Conservation (phyloP, 2,797 vertebrate species). For the Mus caroli region DNA sequence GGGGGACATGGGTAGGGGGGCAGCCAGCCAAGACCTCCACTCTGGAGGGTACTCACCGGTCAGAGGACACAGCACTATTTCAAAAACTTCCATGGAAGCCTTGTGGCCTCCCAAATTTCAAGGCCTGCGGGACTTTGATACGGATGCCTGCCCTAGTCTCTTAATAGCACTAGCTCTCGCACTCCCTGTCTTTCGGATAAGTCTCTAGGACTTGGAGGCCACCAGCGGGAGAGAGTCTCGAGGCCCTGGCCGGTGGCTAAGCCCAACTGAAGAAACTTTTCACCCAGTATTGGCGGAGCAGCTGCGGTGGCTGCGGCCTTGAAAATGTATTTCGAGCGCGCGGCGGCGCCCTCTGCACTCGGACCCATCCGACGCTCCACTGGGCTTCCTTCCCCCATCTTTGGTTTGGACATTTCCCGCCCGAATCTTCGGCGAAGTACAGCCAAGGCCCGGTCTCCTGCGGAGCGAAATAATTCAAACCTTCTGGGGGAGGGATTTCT, state of each 20-base stretch:
- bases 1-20: background rate
- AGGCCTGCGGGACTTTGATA: background rate
- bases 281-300: conserved; percentile 12
- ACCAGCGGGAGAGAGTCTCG: background rate
- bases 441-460: conserved; percentile 53
- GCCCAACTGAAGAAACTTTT: background rate
- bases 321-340: conserved; percentile 62
- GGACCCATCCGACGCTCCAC: background rate
- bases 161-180: background rate
- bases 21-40: background rate
- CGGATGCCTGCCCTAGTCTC: background rate
- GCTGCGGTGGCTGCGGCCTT: conserved; percentile 65
- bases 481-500: conserved; percentile 54
- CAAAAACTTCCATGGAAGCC: background rate
- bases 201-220: background rate
- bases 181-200: background rate
- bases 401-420: conserved; percentile 44
- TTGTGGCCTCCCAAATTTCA: background rate
- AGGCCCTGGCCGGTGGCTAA: background rate
- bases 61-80: conserved; percentile 63
- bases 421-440: background rate
- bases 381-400: background rate
- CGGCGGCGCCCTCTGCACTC: conserved; percentile 62
- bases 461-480: conserved; percentile 77
- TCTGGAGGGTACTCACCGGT: background rate